These are phyloP conservation scores for Drosophila littoralis DNA, from an alignment of 1,140 invertebrate species.

Conservation along the genomic window DNA sequence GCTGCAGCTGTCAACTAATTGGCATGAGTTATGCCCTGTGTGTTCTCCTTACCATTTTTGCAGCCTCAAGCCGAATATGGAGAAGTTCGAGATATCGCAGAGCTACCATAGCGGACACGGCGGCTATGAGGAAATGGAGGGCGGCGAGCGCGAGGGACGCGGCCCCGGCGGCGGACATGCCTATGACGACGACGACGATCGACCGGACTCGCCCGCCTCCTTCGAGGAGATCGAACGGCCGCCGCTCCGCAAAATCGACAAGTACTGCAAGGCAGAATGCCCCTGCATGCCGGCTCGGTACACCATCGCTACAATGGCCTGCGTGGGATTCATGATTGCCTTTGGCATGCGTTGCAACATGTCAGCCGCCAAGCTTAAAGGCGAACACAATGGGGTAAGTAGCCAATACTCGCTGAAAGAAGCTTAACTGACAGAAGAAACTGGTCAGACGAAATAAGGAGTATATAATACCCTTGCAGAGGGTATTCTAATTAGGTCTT, in stretches of 20 bases:
- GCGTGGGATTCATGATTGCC: slow-evolving; percentile 95
- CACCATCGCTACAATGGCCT: slow-evolving; percentile 93
- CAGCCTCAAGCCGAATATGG: slow-evolving; percentile 83
- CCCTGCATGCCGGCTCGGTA: slow-evolving; percentile 94
- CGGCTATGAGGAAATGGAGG: slow-evolving; percentile 86
- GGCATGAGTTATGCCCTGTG: slow-evolving; percentile 63
- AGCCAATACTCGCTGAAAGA: no score
- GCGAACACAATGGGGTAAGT: slow-evolving; percentile 86
- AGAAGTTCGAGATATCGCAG: slow-evolving; percentile 87
- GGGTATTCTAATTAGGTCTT: no score
- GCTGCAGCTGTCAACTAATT: slow-evolving; percentile 50
- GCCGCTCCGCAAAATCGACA: slow-evolving; percentile 93
- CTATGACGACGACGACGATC: slow-evolving; percentile 85
- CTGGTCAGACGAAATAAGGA: no score
- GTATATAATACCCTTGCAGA: no score
- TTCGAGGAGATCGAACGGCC: slow-evolving; percentile 90
- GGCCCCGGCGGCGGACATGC: slow-evolving; percentile 84
- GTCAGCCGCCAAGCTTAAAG: slow-evolving; percentile 95
- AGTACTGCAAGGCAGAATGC: slow-evolving; percentile 94
- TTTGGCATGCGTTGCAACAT: slow-evolving; percentile 98
- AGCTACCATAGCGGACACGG: slow-evolving; percentile 84
- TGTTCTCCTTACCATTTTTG: slow-evolving; percentile 9
- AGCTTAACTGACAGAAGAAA: no score
- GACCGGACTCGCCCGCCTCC: slow-evolving; percentile 89
- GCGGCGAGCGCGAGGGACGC: slow-evolving; percentile 85